Percentiles rank a stretch among this genome's conserved stretches.
phyloP scores from a whole-genome alignment of 1,140 invertebrate species.

The Reticulitermes speratus region DNA sequence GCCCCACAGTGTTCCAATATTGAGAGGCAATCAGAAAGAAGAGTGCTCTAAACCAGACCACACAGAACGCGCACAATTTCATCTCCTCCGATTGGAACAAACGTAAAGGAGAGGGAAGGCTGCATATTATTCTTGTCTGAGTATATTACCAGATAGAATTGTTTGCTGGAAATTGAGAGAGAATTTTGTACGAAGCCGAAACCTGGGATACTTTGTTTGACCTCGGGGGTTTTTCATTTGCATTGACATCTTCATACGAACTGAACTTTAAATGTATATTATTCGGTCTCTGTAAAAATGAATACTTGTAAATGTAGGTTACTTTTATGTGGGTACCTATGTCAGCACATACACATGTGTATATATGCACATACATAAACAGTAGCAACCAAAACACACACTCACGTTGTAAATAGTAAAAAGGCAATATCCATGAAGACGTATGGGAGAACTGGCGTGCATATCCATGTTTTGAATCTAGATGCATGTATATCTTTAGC shows the following conservation, averaged over 20 bases:
- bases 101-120: neutral
- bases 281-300: too few relatives aligned
- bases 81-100: neutral
- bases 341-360: too few relatives aligned
- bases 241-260: neutral
- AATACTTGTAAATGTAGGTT: too few relatives aligned
- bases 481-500: too few relatives aligned
- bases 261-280: too few relatives aligned
- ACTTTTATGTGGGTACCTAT: too few relatives aligned
- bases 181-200: neutral
- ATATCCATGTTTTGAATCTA: too few relatives aligned
- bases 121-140: constrained; percentile 4
- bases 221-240: neutral
- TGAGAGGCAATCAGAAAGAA: neutral
- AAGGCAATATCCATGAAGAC: too few relatives aligned
- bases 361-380: too few relatives aligned
- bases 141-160: neutral
- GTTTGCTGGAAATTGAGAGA: neutral
- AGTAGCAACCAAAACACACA: too few relatives aligned
- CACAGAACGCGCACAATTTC: neutral
- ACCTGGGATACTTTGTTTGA: neutral
- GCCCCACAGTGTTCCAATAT: constrained; percentile 8
- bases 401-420: too few relatives aligned
- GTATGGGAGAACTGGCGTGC: too few relatives aligned
- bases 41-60: neutral